A percentile compares a stretch with the other conserved stretches of the same genome.
Conservation (phyloP, 2,888 invertebrate species). For the Ditylenchus weischeri region DNA sequence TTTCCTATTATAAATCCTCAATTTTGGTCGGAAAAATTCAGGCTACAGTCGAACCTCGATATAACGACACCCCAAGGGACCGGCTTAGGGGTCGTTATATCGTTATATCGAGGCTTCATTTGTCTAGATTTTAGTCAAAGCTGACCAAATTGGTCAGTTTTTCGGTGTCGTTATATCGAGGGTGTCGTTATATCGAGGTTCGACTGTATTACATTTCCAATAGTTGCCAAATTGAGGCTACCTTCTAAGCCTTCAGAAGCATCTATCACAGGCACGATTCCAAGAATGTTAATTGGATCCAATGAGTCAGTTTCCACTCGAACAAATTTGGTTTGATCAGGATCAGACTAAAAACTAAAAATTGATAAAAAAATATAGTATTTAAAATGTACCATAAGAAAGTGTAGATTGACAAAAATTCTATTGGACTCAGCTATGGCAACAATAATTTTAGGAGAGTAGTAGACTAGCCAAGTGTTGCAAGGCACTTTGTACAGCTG, state of each 20-base stretch:
- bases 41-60: no score
- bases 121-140: no score
- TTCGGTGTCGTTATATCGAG: no score
- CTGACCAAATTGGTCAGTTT: no score
- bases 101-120: no score
- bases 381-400: neutral
- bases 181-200: no score
- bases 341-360: neutral
- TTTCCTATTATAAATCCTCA: no score
- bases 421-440: neutral
- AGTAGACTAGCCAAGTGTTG: conserved; percentile 5
- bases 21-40: no score
- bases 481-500: neutral
- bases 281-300: neutral
- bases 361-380: neutral
- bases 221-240: conserved; percentile 16
- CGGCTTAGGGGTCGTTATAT: no score
- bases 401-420: conserved; percentile 13
- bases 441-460: conserved; percentile 4
- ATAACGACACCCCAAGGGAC: no score
- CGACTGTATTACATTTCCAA: no score
- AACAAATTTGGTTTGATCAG: neutral
- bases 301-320: neutral
- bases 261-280: neutral
- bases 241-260: conserved; percentile 13